Conservation (phyloP, 2,797 vertebrate species). For the Gymnothorax reevesii region DNA sequence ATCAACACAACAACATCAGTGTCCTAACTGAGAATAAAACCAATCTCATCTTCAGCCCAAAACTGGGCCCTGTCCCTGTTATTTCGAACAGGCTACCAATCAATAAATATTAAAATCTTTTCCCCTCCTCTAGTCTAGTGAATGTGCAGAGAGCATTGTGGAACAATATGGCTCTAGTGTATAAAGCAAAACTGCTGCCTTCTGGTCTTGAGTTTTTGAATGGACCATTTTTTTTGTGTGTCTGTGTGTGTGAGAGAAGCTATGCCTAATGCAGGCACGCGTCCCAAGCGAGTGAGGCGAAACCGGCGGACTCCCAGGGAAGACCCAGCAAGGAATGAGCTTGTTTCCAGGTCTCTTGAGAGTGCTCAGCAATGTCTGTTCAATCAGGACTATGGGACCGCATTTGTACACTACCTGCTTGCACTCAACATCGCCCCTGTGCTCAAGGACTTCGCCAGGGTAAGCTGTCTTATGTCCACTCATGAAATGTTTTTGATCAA, state of each 20-base stretch:
- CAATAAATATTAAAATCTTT: not conserved
- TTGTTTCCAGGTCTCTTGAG: slow-evolving; percentile 87
- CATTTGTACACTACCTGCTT: slow-evolving; percentile 93
- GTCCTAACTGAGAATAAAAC: too few relatives aligned
- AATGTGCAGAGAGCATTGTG: not conserved
- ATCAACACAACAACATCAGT: too few relatives aligned
- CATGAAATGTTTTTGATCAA: not conserved
- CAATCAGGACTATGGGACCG: slow-evolving; percentile 89
- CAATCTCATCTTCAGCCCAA: too few relatives aligned
- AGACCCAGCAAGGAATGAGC: slow-evolving; percentile 78
- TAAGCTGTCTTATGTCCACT: slow-evolving; percentile 53
- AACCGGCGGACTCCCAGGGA: slow-evolving; percentile 61
- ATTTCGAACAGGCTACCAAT: not conserved
- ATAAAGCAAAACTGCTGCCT: not conserved
- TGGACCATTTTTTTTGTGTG: not conserved
- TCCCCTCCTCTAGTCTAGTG: not conserved
- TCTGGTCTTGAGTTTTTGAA: not conserved
- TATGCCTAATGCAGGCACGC: slow-evolving; percentile 78
- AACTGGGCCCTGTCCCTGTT: not conserved
- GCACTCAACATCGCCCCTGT: slow-evolving; percentile 89
- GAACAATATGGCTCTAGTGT: not conserved
- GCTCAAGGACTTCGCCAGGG: slow-evolving; percentile 83
- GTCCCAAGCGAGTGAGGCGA: slow-evolving; percentile 65
- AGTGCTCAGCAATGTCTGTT: slow-evolving; percentile 90
- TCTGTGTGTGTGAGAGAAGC: slow-evolving; percentile 29